Base-by-base conservation (phyloP, 1,140 invertebrate species). In the Capitella teleta region DNA sequence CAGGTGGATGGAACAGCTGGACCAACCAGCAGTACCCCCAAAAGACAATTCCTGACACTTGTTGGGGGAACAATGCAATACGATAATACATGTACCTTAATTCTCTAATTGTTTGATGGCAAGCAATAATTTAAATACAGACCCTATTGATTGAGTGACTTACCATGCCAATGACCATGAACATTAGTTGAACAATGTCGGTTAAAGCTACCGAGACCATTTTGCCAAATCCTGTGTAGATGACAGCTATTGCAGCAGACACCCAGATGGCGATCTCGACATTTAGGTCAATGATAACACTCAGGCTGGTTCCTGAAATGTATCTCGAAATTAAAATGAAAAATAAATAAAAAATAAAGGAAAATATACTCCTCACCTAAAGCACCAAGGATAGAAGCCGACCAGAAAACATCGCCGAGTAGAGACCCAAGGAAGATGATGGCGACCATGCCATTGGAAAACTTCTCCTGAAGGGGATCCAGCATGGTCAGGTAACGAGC, bases 201-300 rank as follows among this genome's bases (percentile, higher is more conserved):
- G 68, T 69, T 52, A 68, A 71, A 8, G 67, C 68, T 19, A 71
- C 66, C 40, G 67, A 57, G 12, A 67, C 56, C 59, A 71, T 66
- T 52, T 64, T 62, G 42, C 68, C 67, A 53, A 68, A 52, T 57
- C 63, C 54, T 3, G 68, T 69, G 56, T 71, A 69, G 19, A 57
- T 21, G 3, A 68, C 50, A 6, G 66, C 64, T 3, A 69, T 58
- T 2, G 49, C 38, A n/a, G 66, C 57, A 28, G 65, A 67, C 40
- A 59, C 46, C 3, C 57, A 44, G 28, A 67, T 61, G 5, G 67
- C 60, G 52, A 65, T 32, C 1, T 50, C 55, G n/a, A 63, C 51
- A 34, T 59, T 45, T 5, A 68, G 34, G 44, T 61, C 56, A 1
- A 62, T 55, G 6, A 70, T 66, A 0, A 68, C 63, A 53, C 63